Base-by-base conservation (phyloP, 2,888 invertebrate genomes). In the Gymnosoma rotundatum region DNA sequence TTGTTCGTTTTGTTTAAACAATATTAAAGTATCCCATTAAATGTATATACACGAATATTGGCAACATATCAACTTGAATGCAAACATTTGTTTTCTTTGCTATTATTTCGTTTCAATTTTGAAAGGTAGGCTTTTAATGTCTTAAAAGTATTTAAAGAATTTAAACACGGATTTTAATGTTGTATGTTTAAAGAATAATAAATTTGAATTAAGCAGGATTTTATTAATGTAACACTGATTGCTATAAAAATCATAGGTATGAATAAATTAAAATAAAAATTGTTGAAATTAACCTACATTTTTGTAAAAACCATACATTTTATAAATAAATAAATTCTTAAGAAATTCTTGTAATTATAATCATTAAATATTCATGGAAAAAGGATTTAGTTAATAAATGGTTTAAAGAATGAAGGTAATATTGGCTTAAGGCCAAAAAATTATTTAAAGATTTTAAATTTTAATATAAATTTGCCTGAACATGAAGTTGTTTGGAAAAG, bases 81-180 rank as follows among this genome's bases (percentile, higher is more conserved):
- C 72, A 63, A 7, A 32, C 21, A 25, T 18, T 38, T 32, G n/a
- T 10, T 50, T 50, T 50, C 32, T 38, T 58, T 36, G 20, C 36
- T 56, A 36, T 54, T 58, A 56, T 64, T 64, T 58, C 6, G 48
- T 32, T 69, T 48, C 3, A 54, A 63, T 69, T 82, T 82, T 70
- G 76, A 82, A 70, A 76, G 81, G 70, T 70, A 75, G 75, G 67
- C 63, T 70, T 70, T 58, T 52, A 64, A 81, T 75, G 75, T 58
- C 64, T 73, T 61, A 72, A n/a, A 83, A 56, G 70, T 70, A 84
- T 84, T 84, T 84, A 84, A 84, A 81, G 81, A 84, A 84, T 84
- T 84, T 84, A 84, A 74, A 84, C 84, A 84, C 84, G 84, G 84
- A 84, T 84, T 84, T 84, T 84, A 80, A 84, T 84, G 78, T 78